Conservation (phyloP, 1,140 invertebrate species). For the Drosophila dunni region DNA sequence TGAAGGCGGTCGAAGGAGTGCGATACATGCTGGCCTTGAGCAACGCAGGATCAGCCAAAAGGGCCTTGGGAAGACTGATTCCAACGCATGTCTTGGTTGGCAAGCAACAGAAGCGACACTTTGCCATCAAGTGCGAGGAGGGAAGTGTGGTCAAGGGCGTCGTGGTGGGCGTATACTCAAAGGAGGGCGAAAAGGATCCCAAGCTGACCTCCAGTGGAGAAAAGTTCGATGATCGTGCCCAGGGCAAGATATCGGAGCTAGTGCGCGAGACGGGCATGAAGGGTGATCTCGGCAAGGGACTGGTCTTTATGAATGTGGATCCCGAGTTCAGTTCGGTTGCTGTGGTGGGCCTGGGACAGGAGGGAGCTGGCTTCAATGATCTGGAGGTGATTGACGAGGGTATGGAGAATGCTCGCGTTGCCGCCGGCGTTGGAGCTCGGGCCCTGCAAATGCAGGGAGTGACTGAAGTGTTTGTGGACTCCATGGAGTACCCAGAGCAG, state of each 20-base stretch:
- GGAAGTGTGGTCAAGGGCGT: slow-evolving; percentile 75
- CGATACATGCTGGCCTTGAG: neutral
- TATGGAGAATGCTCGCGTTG: slow-evolving; percentile 85
- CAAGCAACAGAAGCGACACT: slow-evolving; percentile 6
- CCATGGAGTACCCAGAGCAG: slow-evolving; percentile 90
- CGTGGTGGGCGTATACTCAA: slow-evolving; percentile 82
- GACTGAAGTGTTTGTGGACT: slow-evolving; percentile 88
- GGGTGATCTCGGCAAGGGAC: slow-evolving; percentile 85
- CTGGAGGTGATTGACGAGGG: slow-evolving; percentile 89
- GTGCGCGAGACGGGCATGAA: slow-evolving; percentile 65
- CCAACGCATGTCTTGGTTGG: neutral
- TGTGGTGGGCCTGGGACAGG: slow-evolving; percentile 89
- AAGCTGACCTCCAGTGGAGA: slow-evolving; percentile 81
- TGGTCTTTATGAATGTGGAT: slow-evolving; percentile 88
- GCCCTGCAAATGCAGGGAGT: slow-evolving; percentile 87
- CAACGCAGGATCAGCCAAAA: neutral
- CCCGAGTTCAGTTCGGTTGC: slow-evolving; percentile 88
- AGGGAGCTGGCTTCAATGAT: slow-evolving; percentile 87
- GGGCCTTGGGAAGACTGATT: neutral
- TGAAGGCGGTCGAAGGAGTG: slow-evolving; percentile 13
- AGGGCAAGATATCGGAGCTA: slow-evolving; percentile 81
- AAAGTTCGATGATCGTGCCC: slow-evolving; percentile 83
- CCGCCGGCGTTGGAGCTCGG: slow-evolving; percentile 86
- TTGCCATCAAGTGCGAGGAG: slow-evolving; percentile 16
- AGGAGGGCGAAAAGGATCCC: slow-evolving; percentile 72